Conservation (phyloP, 2,797 vertebrate species). For the Rallus crepitans region DNA sequence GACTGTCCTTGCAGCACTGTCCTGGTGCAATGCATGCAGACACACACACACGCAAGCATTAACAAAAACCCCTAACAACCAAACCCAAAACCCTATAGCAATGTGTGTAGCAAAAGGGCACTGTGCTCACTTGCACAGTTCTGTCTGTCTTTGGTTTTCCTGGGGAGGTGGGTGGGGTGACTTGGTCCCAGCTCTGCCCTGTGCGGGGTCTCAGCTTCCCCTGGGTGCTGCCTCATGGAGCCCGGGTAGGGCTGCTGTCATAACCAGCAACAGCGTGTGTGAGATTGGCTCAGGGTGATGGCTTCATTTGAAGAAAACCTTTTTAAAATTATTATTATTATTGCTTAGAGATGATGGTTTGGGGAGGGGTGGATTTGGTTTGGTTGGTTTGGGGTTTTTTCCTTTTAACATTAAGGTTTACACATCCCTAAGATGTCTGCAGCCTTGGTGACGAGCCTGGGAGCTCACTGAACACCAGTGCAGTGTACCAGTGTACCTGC, state of each 20-base stretch:
- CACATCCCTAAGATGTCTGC: neutral
- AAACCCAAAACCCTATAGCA: fast-evolving
- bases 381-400: neutral
- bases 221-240: neutral
- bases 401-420: neutral
- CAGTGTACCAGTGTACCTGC: neutral
- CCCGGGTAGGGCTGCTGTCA: neutral
- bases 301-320: neutral
- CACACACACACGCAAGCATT: neutral
- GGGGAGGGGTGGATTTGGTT: fast-evolving
- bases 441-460: neutral
- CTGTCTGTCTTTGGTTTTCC: neutral
- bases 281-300: fast-evolving
- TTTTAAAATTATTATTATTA: neutral
- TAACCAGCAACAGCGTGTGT: neutral
- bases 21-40: fast-evolving
- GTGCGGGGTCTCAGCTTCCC: neutral
- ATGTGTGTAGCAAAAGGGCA: neutral
- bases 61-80: too few relatives aligned
- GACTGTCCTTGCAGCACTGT: neutral
- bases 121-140: fast-evolving
- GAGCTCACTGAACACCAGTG: neutral
- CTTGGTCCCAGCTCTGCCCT: neutral
- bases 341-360: neutral
- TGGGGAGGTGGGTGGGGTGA: fast-evolving